Conservation (phyloP, 2,888 invertebrate species). For the Saturnia japonica region DNA sequence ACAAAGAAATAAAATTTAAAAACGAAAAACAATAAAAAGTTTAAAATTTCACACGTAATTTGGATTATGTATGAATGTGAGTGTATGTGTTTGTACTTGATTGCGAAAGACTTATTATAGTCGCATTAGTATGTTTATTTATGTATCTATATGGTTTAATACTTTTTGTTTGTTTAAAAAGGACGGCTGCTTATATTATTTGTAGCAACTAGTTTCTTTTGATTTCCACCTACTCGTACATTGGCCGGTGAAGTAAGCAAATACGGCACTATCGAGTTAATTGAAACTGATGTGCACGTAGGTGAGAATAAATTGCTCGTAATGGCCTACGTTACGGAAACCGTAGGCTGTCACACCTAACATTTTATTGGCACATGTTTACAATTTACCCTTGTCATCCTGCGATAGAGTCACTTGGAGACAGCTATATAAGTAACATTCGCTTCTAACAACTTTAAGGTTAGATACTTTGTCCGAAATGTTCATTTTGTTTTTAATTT, state of each 20-base stretch:
- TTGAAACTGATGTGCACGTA: slow-evolving; percentile 20
- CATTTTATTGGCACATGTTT: slow-evolving; percentile 6
- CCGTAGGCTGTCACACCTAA: slow-evolving; percentile 14
- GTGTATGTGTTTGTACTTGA: no score
- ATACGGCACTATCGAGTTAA: slow-evolving; percentile 17
- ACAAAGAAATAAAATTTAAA: no score
- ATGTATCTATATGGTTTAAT: neutral
- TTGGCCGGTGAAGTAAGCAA: slow-evolving; percentile 11
- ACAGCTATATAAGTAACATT: neutral
- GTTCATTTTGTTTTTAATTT: neutral
- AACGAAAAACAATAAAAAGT: no score
- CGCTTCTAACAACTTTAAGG: neutral
- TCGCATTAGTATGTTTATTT: no score
- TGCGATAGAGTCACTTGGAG: neutral
- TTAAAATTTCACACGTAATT: no score
- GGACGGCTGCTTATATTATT: neutral
- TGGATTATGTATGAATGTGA: no score
- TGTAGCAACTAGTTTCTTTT: neutral
- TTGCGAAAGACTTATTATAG: no score
- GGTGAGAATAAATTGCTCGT: slow-evolving; percentile 12
- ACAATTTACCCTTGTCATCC: slow-evolving; percentile 13
- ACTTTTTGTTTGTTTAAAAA: no score
- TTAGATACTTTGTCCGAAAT: neutral
- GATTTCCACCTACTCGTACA: neutral
- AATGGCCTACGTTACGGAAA: slow-evolving; percentile 1